Evolutionary conservation across 2,797 vertebrate genomes (phyloP).

Genomic region (Sebastes taczanowskii): DNA sequence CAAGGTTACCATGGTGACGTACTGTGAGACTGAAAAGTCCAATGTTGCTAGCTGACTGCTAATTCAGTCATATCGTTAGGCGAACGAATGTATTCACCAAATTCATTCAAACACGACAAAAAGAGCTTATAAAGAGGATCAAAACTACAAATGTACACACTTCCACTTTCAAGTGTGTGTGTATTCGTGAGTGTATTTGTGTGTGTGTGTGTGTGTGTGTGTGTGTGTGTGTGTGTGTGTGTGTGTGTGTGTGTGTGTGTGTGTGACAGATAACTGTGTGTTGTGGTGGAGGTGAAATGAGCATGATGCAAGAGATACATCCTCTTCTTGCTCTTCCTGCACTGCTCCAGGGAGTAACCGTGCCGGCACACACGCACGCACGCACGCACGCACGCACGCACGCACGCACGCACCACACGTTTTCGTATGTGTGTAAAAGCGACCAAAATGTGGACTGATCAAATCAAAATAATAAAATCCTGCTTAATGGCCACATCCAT

Average conservation of each 20-base stretch:
- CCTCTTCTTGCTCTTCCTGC: slow-evolving; percentile 4
- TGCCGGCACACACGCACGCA: not conserved
- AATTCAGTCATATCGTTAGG: not conserved
- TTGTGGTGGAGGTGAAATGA: not conserved
- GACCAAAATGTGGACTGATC: not conserved
- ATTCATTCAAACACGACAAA: not conserved
- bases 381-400: rapidly evolving
- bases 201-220: not conserved
- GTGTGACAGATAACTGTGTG: not conserved
- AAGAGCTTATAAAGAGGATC: not conserved
- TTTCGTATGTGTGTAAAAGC: not conserved
- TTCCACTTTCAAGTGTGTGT: not conserved
- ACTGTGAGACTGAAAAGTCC: not conserved
- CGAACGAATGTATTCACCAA: not conserved
- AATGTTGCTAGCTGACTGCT: not conserved
- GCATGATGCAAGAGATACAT: slow-evolving; percentile 22
- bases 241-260: not conserved
- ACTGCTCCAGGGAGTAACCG: not conserved
- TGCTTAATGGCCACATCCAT: not conserved
- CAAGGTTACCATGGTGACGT: slow-evolving; percentile 3
- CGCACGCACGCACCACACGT: not conserved
- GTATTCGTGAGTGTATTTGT: not conserved
- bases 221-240: not conserved
- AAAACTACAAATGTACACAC: not conserved
- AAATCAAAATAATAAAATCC: not conserved